Percentiles rank a stretch among this genome's conserved stretches.
phyloP scores from a whole-genome alignment of 2,113 vertebrate genomes.

The Tragelaphus strepsiceros region DNA sequence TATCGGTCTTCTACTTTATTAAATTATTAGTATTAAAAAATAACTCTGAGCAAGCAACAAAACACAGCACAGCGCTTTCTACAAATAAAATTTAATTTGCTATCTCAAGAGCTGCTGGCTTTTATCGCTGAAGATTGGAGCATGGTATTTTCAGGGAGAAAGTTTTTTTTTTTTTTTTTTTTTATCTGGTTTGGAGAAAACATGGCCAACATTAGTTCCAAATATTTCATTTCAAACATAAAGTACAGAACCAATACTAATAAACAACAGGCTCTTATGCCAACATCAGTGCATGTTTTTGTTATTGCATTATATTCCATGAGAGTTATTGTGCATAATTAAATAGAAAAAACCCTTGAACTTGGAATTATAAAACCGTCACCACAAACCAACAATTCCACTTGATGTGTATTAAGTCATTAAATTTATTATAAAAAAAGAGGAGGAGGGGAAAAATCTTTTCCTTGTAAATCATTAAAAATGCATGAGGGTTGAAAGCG shows the following conservation, averaged over 20 bases:
- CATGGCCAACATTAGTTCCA: constrained; percentile 76
- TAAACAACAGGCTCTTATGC: constrained; percentile 82
- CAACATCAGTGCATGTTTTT: constrained; percentile 79
- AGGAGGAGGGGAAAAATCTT: constrained; percentile 61
- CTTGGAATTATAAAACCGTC: constrained; percentile 85
- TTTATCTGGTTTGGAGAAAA: constrained; percentile 76
- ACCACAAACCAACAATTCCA: constrained; percentile 81
- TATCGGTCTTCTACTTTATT: constrained; percentile 72
- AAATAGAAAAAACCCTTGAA: constrained; percentile 81
- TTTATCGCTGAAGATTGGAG: constrained; percentile 59
- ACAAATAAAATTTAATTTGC: constrained; percentile 74
- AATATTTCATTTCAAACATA: constrained; percentile 86
- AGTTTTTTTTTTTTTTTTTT: constrained; percentile 32
- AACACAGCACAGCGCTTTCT: constrained; percentile 51
- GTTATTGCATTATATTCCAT: constrained; percentile 84
- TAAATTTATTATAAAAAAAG: constrained; percentile 72
- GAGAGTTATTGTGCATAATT: constrained; percentile 85
- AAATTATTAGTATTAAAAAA: constrained; percentile 78
- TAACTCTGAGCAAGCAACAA: constrained; percentile 70
- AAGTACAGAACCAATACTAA: constrained; percentile 78
- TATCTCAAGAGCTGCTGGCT: constrained; percentile 64
- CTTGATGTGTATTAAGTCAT: constrained; percentile 84
- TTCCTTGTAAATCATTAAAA: constrained; percentile 86
- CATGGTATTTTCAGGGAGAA: constrained; percentile 60
- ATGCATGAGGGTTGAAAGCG: constrained; percentile 82